Conservation (phyloP, 2,797 vertebrate genomes). For the Halcyon chelicuti region DNA sequence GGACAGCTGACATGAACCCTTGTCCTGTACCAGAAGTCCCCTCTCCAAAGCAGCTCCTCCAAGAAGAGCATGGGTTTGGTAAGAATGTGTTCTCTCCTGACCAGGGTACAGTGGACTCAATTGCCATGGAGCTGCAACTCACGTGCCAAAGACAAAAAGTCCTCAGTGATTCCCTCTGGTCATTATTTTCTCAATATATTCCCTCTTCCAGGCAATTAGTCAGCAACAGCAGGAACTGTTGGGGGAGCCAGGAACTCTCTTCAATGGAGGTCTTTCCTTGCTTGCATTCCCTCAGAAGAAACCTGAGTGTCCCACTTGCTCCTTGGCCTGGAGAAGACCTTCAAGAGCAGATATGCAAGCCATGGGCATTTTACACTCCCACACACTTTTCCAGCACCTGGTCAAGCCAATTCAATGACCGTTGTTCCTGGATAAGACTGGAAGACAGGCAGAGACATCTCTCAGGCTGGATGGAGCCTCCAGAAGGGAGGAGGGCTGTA, state of each 20-base stretch:
- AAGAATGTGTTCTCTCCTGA: not conserved
- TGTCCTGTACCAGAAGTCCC: not conserved
- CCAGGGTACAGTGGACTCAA: not conserved
- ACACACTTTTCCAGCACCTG: not conserved
- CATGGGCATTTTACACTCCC: not conserved
- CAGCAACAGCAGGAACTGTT: not conserved
- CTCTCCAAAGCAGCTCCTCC: not conserved
- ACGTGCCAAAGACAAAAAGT: not conserved
- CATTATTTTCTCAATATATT: not conserved
- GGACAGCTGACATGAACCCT: not conserved
- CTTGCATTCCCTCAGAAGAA: not conserved
- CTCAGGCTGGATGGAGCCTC: not conserved
- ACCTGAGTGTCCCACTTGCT: not conserved
- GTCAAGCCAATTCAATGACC: rapidly evolving
- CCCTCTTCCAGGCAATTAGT: not conserved
- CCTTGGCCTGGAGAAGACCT: not conserved
- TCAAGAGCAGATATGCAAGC: not conserved
- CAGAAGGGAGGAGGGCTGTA: not conserved
- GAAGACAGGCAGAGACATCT: not conserved
- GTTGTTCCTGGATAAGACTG: not conserved
- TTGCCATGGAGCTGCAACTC: not conserved
- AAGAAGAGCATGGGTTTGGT: not conserved
- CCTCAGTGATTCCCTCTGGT: not conserved
- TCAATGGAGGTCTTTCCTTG: not conserved
- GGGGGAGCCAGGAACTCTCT: not conserved